A percentile compares a stretch with the other conserved stretches of the same genome.
phyloP scores from a whole-genome alignment of 2,113 vertebrate species.

The Orthonyx spaldingii region DNA sequence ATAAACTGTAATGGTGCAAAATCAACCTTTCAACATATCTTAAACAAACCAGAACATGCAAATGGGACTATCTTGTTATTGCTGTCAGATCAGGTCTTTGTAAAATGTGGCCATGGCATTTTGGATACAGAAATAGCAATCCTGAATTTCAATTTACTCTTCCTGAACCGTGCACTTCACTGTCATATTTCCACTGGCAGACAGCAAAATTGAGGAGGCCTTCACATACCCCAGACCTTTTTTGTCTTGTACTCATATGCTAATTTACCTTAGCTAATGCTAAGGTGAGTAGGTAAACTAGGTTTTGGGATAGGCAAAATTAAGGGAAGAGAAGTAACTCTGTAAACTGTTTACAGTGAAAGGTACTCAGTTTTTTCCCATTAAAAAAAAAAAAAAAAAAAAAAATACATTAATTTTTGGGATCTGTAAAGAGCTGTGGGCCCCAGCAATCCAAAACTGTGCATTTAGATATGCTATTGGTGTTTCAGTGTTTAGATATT shows the following conservation, averaged over 20 bases:
- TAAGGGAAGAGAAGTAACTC: background rate
- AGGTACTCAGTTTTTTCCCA: background rate
- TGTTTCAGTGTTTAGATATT: background rate
- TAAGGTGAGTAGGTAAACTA: background rate
- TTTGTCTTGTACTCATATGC: background rate
- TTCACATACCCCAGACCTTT: background rate
- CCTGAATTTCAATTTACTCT: background rate
- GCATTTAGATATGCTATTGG: background rate
- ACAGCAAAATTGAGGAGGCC: background rate
- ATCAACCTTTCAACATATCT: background rate
- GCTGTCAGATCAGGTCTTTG: background rate
- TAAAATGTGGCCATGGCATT: background rate
- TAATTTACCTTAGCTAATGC: background rate
- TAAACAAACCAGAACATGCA: background rate
- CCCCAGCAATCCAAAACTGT: background rate
- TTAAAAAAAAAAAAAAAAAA: too few species aligned
- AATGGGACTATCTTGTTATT: background rate
- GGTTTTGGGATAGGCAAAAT: background rate
- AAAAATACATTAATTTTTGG: background rate
- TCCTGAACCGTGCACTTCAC: background rate
- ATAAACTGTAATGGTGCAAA: background rate
- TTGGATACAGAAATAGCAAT: background rate
- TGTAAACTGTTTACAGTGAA: background rate
- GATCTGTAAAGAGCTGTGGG: background rate
- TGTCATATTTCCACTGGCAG: background rate